These are phyloP conservation scores for Drosophila melanocephala DNA, from an alignment of 2,888 invertebrate genomes.

Conservation along the genomic window DNA sequence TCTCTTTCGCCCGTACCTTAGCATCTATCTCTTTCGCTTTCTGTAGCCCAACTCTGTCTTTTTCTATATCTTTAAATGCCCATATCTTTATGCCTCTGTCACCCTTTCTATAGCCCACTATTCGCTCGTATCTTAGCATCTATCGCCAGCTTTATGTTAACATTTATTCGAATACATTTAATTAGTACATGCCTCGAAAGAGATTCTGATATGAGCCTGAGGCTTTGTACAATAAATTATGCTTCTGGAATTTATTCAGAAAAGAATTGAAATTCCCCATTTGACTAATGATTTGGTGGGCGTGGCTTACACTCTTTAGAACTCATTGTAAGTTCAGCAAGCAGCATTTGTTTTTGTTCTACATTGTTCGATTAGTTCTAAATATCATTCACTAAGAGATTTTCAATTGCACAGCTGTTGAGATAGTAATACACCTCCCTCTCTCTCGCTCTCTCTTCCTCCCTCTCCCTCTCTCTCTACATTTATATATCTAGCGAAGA, in stretches of 20 bases:
- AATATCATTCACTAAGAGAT: background rate
- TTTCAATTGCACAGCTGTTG: background rate
- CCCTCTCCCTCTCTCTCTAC: background rate
- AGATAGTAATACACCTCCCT: background rate
- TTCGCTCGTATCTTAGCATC: background rate
- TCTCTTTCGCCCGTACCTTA: background rate
- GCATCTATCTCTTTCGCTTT: background rate
- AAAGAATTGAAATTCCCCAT: background rate
- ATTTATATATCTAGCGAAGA: constrained; percentile 9
- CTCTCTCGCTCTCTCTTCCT: background rate
- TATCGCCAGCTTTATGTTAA: background rate
- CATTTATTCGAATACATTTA: background rate
- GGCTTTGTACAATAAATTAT: background rate
- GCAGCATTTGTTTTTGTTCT: background rate
- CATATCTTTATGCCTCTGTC: background rate
- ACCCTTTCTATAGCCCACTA: background rate
- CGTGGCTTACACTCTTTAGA: background rate
- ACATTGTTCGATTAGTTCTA: background rate
- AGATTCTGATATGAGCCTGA: background rate
- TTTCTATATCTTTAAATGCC: background rate
- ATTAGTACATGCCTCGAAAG: background rate
- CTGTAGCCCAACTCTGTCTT: background rate
- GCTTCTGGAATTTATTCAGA: background rate
- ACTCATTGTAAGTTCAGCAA: background rate
- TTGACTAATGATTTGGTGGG: background rate